Evolutionary conservation across 2,888 invertebrate genomes (phyloP), one percentile per base, ranked within the genome.

Genomic region (Euspilapteryx auroguttella): DNA sequence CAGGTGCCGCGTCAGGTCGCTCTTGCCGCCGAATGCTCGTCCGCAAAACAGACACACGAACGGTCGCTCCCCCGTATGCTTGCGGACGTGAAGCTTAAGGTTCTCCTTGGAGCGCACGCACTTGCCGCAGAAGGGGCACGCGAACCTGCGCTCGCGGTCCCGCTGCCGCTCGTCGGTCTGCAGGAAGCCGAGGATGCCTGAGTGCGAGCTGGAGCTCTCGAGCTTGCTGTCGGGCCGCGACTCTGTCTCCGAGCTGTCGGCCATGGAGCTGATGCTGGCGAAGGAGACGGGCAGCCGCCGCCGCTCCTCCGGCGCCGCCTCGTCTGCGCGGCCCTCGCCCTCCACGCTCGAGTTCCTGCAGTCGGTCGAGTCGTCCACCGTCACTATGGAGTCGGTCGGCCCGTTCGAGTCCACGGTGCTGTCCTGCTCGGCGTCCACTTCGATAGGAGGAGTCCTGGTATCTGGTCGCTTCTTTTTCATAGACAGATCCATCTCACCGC

Each of bases 1-100:
- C 37, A 92, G 76, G 56, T 92, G 92, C 14, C 91, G 83, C 11
- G 91, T 92, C 42, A 92, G 68, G 52, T 92, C 91, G 50, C 89
- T 89, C 61, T 92, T 92, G 14, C 91, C 91, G 3, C 92, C 91
- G 48, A 92, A 92, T 12, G 91, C 91, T 14, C 91, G 78, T 0
- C 91, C 91, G 56, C 93, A 93, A 57, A 92, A 93, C 35, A 92
- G 75, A 44, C 92, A 93, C 31, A 91, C 92, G 55, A 92, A 93
- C n/a, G 92, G 92, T 15, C 92, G 79, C 56, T 92, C 92, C 7
- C 91, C 91, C 3, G 85, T 85, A 52, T 92, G 92, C 48, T 92
- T 92, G 32, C 91, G 80, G 12, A 92, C 89, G 62, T 92, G 92
- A 39, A 92, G 68, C 61, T 92, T 91, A 29, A 92, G 78, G 55